Percentiles rank a stretch among this genome's conserved stretches.
Evolutionary conservation across 1,140 invertebrate species (phyloP).

Genomic region (Pectinophora gossypiella): DNA sequence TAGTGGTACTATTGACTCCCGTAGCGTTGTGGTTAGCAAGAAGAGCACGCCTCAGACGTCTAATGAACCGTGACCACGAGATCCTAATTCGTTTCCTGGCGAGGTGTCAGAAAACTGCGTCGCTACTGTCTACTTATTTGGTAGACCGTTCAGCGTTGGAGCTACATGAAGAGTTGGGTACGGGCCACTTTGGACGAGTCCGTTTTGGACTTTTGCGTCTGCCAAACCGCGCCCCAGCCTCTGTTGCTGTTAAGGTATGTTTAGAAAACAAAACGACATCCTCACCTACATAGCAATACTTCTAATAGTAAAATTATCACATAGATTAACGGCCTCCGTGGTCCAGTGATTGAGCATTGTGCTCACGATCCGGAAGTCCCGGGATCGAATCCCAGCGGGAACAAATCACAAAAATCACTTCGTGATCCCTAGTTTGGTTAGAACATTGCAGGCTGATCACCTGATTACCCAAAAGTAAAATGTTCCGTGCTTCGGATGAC

Average conservation of each 20-base stretch:
- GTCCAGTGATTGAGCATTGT: too few relatives aligned
- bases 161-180: neutral
- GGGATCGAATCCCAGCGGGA: too few relatives aligned
- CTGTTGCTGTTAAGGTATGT: neutral
- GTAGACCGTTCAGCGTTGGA: neutral
- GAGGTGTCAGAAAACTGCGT: neutral
- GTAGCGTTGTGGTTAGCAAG: neutral
- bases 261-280: too few relatives aligned
- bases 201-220: neutral
- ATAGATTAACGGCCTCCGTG: too few relatives aligned
- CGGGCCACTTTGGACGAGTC: neutral
- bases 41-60: neutral
- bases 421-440: too few relatives aligned
- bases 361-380: too few relatives aligned
- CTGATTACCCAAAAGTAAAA: too few relatives aligned
- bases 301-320: too few relatives aligned
- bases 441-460: too few relatives aligned
- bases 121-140: neutral
- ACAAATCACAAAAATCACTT: too few relatives aligned
- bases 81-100: neutral
- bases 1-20: neutral
- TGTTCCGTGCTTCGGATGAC: too few relatives aligned
- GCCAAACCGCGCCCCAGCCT: neutral
- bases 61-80: neutral
- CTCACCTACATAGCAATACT: too few relatives aligned